These are phyloP conservation scores for Ochropleura leucogaster DNA, from an alignment of 2,888 invertebrate species.

Conservation along the genomic window DNA sequence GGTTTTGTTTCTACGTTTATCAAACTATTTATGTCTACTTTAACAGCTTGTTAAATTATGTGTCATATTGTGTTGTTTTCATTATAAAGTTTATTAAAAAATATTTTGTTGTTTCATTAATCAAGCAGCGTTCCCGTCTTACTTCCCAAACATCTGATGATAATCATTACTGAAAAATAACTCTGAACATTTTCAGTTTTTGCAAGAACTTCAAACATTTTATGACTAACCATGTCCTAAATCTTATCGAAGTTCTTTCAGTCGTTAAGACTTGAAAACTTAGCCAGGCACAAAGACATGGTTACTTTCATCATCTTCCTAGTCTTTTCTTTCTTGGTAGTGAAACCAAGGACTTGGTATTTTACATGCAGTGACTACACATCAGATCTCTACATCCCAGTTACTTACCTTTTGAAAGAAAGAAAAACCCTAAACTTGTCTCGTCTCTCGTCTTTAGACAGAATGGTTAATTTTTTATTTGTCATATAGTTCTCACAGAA, in stretches of 20 bases:
- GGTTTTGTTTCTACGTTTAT: neutral
- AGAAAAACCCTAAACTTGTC: too few species aligned
- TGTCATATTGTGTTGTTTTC: neutral
- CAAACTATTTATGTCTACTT: neutral
- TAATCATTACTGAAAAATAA: neutral
- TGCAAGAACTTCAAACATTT: neutral
- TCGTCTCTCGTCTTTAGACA: too few species aligned
- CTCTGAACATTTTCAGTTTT: neutral
- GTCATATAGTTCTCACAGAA: too few species aligned
- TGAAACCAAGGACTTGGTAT: neutral
- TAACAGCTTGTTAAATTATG: conserved; percentile 1
- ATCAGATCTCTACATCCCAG: neutral
- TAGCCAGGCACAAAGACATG: neutral
- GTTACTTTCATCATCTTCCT: neutral
- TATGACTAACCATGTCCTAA: neutral
- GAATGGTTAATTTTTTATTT: neutral
- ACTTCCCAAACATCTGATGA: too few species aligned
- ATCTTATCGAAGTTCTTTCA: neutral
- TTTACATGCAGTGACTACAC: neutral
- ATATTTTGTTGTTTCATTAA: neutral
- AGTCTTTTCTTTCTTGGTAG: neutral
- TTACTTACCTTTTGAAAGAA: neutral
- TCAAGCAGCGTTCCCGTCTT: neutral
- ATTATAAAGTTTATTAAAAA: neutral
- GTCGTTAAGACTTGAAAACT: neutral